Percentiles rank a stretch among this genome's conserved stretches.
Conservation (phyloP, 2,797 vertebrate species). For the Microhierax caerulescens region DNA sequence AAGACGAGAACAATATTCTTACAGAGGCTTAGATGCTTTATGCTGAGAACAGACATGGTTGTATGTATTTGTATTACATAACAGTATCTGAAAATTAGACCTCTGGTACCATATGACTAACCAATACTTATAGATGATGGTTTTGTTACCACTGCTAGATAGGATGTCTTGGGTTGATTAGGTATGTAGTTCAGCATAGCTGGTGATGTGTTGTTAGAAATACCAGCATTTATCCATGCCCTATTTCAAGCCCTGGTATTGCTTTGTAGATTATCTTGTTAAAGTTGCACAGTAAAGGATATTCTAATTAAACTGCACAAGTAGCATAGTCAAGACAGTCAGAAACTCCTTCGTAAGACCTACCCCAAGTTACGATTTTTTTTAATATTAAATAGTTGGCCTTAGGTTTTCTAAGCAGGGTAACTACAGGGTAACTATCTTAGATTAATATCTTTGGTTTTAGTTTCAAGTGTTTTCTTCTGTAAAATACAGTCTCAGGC, state of each 20-base stretch:
- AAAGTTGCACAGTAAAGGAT: neutral
- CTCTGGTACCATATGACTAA: neutral
- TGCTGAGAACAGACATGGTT: neutral
- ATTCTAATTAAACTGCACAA: neutral
- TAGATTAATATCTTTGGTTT: neutral
- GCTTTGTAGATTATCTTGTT: neutral
- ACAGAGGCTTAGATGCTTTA: neutral
- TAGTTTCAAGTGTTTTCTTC: neutral
- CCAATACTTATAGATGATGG: neutral
- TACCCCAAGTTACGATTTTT: neutral
- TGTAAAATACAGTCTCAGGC: neutral
- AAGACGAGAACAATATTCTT: neutral
- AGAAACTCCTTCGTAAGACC: neutral
- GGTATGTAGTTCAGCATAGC: neutral
- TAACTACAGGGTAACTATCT: neutral
- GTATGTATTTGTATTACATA: neutral
- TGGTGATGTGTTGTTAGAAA: neutral
- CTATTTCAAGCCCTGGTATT: neutral
- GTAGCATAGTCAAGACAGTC: neutral
- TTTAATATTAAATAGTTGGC: neutral
- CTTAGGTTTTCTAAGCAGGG: neutral
- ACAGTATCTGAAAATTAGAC: neutral
- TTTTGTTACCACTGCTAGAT: neutral
- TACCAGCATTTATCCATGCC: neutral
- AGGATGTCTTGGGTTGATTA: neutral